A percentile compares a stretch with the other conserved stretches of the same genome.
Evolutionary conservation across 1,140 invertebrate genomes (phyloP).

Genomic region (Trissolcus basalis): DNA sequence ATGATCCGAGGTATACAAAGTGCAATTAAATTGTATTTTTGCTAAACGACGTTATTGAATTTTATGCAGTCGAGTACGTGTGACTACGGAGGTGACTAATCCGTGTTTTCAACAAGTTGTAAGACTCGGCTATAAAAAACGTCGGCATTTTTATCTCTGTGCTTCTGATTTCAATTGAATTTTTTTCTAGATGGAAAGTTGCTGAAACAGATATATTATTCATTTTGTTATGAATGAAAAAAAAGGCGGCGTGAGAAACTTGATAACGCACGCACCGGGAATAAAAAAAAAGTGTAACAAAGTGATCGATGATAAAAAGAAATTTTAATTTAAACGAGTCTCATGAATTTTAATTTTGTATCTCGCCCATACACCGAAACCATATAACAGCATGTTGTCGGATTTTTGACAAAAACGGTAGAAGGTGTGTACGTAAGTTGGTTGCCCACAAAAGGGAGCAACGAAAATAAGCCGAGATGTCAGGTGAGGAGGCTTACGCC

Average conservation of each 20-base stretch:
- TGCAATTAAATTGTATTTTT: slow-evolving; percentile 46
- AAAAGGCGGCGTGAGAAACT: too few species aligned
- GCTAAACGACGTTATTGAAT: slow-evolving; percentile 21
- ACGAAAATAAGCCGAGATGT: slow-evolving; percentile 22
- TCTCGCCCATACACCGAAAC: not conserved
- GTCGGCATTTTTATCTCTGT: not conserved
- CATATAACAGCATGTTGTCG: slow-evolving; percentile 22
- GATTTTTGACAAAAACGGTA: slow-evolving; percentile 36
- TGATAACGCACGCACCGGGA: too few species aligned
- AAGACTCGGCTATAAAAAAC: not conserved
- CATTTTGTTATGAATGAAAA: too few species aligned
- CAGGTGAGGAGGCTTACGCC: slow-evolving; percentile 48
- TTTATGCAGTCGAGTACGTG: slow-evolving; percentile 1
- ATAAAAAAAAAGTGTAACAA: too few species aligned
- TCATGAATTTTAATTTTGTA: slow-evolving; percentile 8
- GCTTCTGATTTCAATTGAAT: too few species aligned
- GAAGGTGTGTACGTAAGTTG: slow-evolving; percentile 33
- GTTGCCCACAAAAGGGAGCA: slow-evolving; percentile 23
- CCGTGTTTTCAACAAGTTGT: not conserved
- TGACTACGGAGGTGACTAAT: slow-evolving; percentile 1
- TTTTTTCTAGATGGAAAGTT: too few species aligned
- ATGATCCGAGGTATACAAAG: slow-evolving; percentile 16
- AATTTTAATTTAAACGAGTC: too few species aligned
- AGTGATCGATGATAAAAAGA: too few species aligned
- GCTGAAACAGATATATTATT: too few species aligned